These are phyloP conservation scores for Leptobrachium leishanense DNA, from an alignment of 2,113 vertebrate species.

Conservation along the genomic window DNA sequence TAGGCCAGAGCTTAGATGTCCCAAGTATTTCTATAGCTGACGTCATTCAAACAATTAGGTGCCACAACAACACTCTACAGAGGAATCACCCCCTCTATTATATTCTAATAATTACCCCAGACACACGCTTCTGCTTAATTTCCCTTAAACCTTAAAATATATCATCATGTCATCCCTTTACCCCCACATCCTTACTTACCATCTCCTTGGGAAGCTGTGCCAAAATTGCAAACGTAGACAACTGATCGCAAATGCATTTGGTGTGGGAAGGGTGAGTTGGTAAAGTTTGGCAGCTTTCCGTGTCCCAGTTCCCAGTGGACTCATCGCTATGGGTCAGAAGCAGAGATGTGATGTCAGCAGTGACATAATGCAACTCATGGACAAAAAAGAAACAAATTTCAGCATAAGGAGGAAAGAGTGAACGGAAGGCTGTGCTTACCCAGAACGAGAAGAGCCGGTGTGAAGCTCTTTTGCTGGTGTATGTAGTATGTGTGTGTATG, in stretches of 20 bases:
- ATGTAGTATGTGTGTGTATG: slow-evolving; percentile 25
- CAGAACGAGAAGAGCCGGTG: slow-evolving; percentile 17
- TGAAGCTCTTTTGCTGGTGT: slow-evolving; percentile 34
- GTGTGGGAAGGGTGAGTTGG: slow-evolving; percentile 86
- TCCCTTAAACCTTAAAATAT: too few relatives aligned
- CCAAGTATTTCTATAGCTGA: too few relatives aligned
- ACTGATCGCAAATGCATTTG: slow-evolving; percentile 94
- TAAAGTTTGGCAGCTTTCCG: slow-evolving; percentile 93
- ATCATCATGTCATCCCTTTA: too few relatives aligned
- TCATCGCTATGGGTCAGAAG: slow-evolving; percentile 75
- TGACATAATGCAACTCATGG: neutral
- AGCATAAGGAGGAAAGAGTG: neutral
- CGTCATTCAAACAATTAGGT: too few relatives aligned
- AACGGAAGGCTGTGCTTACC: slow-evolving; percentile 25
- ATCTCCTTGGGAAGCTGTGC: slow-evolving; percentile 92
- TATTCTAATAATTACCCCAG: too few relatives aligned
- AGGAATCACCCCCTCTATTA: too few relatives aligned
- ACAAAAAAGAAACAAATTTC: neutral
- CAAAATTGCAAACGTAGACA: slow-evolving; percentile 91
- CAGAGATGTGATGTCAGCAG: slow-evolving; percentile 3
- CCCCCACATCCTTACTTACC: slow-evolving; percentile 70
- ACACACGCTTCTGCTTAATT: too few relatives aligned
- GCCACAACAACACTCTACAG: too few relatives aligned
- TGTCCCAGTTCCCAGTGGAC: slow-evolving; percentile 92
- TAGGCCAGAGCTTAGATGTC: too few relatives aligned